Conservation (phyloP, 2,113 vertebrate species). For the Spea bombifrons region DNA sequence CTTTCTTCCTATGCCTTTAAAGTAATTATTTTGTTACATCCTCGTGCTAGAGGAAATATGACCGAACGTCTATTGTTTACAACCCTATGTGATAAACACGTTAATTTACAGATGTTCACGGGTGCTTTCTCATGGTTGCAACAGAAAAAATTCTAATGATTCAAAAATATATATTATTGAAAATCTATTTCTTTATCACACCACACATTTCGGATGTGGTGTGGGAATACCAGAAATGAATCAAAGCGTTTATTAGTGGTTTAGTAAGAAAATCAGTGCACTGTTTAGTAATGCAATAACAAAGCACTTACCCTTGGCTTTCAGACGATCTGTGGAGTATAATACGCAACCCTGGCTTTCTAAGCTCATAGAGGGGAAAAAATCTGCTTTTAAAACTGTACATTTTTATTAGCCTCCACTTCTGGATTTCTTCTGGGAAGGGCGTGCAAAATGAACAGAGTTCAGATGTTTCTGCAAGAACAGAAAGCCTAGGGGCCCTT, state of each 20-base stretch:
- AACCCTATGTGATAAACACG: neutral
- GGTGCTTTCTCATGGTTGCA: neutral
- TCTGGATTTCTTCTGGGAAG: slow-evolving; percentile 46
- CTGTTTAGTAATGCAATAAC: slow-evolving; percentile 7
- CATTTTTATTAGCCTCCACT: slow-evolving; percentile 49
- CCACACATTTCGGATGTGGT: slow-evolving; percentile 23
- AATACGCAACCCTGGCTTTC: slow-evolving; percentile 36
- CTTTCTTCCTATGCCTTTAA: slow-evolving; percentile 17
- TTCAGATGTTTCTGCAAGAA: slow-evolving; percentile 42
- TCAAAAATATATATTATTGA: neutral
- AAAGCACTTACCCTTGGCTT: slow-evolving; percentile 51
- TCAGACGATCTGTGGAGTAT: slow-evolving; percentile 29
- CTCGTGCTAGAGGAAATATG: slow-evolving; percentile 13
- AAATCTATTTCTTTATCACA: slow-evolving; percentile 19
- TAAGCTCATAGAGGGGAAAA: slow-evolving; percentile 27
- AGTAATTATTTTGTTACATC: slow-evolving; percentile 2
- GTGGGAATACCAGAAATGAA: slow-evolving; percentile 30
- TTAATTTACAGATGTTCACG: slow-evolving; percentile 3
- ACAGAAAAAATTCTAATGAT: neutral
- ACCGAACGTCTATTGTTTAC: neutral
- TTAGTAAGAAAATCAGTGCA: slow-evolving; percentile 40
- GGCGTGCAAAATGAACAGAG: slow-evolving; percentile 37
- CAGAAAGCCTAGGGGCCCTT: slow-evolving; percentile 22
- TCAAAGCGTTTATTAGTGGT: slow-evolving; percentile 31
- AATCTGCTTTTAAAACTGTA: slow-evolving; percentile 46